Evolutionary conservation across 1,140 invertebrate genomes (phyloP), one percentile per base, ranked within the genome.

Genomic region (Drosophila simulans): DNA sequence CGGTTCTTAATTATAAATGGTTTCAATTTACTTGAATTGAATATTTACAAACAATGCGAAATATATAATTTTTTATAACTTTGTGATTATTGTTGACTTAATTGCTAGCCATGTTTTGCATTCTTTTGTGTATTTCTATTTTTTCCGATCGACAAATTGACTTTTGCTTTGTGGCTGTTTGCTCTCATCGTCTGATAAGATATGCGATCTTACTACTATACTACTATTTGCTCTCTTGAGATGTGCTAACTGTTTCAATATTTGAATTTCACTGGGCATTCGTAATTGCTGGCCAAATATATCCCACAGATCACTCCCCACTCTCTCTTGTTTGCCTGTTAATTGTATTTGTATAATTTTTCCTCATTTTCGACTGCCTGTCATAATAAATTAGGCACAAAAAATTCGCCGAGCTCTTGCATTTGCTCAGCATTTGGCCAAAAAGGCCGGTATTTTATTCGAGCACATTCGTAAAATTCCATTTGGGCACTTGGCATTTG

Each of bases 231-330:
- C 40, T 7, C 20, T 27, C 37, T 25, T 34, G 55, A 34, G 49
- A 74, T 74, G 71, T 74, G 71, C 59, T 74, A 74, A 74, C 70
- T 56, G 69, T 74, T 64, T 64, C 58, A 75, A 75, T 74, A 74
- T 74, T 74, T 74, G 70, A 63, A 74, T 74, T 74, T 74, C 71
- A 53, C 71, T 74, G 70, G 71, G 49, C 71, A 74, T 64, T 74
- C 70, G 70, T 74, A 74, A 74, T 74, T 74, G 71, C 70, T 74
- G 58, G 51, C 37, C 71, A 74, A 74, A 74, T 65, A 74, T 35
- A 55, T 73, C 22, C 13, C 27, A 20, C 13, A 63, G 56, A 74
- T 74, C 49, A 35, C 22, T 48, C 17, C 17, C 11, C 57, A 22
- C 39, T 20, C 39, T 35, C 56, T 62, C 70, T 49, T 51, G 55